A percentile compares a stretch with the other conserved stretches of the same genome.
phyloP scores from a whole-genome alignment of 2,113 vertebrate genomes.

The Patagioenas fasciata region DNA sequence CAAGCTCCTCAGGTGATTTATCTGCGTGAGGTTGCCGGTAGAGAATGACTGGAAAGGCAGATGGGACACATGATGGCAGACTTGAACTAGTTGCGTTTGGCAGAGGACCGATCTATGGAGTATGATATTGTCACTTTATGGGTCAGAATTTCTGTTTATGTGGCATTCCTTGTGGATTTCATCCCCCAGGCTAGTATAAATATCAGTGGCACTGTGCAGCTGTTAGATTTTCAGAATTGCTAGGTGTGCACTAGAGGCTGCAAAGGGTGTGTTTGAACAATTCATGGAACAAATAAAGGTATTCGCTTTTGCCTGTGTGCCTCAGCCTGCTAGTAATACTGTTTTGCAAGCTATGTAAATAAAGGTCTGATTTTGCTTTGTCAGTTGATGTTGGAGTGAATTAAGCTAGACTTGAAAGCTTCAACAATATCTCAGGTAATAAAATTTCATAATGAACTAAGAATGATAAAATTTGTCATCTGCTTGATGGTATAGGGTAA shows the following conservation, averaged over 20 bases:
- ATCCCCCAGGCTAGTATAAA: not conserved
- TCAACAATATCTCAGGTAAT: not conserved
- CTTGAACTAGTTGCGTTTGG: not conserved
- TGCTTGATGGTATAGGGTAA: not conserved
- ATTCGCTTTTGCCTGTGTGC: not conserved
- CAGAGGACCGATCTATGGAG: not conserved
- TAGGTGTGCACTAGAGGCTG: not conserved
- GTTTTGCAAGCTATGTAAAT: not conserved
- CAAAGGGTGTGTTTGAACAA: not conserved
- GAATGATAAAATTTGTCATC: not conserved
- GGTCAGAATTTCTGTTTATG: not conserved
- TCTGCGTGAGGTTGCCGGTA: not conserved
- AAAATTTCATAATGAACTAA: not conserved
- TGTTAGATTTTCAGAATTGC: not conserved
- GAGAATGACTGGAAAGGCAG: not conserved
- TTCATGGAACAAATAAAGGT: not conserved
- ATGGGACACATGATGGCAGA: slow-evolving; percentile 24
- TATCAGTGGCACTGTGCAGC: accelerated
- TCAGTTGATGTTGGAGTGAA: not conserved
- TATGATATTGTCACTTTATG: not conserved
- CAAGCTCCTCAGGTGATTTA: not conserved
- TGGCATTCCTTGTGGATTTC: not conserved
- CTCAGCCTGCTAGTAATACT: not conserved
- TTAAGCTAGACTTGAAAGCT: not conserved
- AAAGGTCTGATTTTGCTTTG: not conserved